These are phyloP conservation scores for Ciconia stormi DNA, from an alignment of 2,113 vertebrate genomes.

Conservation along the genomic window DNA sequence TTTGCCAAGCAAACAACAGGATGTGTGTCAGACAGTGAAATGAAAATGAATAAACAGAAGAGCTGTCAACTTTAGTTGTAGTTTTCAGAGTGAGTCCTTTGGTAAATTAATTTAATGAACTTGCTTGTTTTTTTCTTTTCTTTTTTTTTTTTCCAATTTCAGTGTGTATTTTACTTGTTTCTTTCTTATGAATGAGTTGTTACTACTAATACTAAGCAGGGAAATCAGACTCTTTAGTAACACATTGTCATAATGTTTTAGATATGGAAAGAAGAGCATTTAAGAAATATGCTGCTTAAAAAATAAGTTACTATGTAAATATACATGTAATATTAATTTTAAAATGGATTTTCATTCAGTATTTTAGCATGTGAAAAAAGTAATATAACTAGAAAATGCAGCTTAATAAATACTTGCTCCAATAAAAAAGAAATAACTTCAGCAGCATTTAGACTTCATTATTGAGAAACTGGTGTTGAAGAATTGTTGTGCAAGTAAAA, in stretches of 20 bases:
- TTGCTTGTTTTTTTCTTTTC: not conserved
- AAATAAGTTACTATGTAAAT: not conserved
- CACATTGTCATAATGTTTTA: not conserved
- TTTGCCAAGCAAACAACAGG: slow-evolving; percentile 39
- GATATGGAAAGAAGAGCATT: not conserved
- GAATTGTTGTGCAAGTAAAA: not conserved
- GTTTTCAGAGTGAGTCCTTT: not conserved
- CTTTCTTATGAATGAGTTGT: not conserved
- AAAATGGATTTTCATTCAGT: not conserved
- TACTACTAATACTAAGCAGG: not conserved
- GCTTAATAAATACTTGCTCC: not conserved
- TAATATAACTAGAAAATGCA: not conserved
- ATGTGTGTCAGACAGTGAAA: slow-evolving; percentile 5
- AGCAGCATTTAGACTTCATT: not conserved
- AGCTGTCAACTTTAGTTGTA: slow-evolving; percentile 25
- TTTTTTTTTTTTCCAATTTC: not conserved
- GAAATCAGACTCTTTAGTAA: not conserved
- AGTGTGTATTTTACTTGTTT: not conserved
- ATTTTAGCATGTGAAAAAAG: not conserved
- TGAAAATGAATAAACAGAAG: slow-evolving; percentile 22
- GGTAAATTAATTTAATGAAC: not conserved
- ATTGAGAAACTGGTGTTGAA: not conserved
- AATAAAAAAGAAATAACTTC: not conserved
- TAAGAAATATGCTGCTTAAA: not conserved
- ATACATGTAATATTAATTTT: not conserved